phyloP scores from a whole-genome alignment of 1,140 invertebrate species.

The Calephelis nemesis region DNA sequence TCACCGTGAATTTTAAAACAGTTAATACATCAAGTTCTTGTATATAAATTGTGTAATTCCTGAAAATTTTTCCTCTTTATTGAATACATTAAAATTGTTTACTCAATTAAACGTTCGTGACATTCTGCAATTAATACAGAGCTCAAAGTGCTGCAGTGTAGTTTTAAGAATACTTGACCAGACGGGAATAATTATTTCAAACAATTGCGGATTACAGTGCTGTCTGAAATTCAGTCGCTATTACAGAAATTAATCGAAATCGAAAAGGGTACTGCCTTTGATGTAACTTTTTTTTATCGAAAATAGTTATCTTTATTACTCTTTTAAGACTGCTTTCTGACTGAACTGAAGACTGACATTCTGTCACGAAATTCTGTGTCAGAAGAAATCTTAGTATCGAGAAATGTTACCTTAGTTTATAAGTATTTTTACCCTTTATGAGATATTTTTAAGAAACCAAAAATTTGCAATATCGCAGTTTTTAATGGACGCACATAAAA shows the following conservation, averaged over 20 bases:
- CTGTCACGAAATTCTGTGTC: too few species aligned
- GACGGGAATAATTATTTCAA: conserved; percentile 8
- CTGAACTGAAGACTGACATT: too few species aligned
- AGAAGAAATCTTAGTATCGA: too few species aligned
- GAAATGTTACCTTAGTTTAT: too few species aligned
- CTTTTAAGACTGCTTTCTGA: too few species aligned
- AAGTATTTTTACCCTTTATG: too few species aligned
- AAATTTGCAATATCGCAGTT: too few species aligned
- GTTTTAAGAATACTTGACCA: conserved; percentile 7
- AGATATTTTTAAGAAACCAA: too few species aligned
- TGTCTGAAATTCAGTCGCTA: not conserved
- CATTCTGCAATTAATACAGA: not conserved
- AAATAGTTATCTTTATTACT: too few species aligned
- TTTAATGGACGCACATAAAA: too few species aligned
- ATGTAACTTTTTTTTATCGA: too few species aligned
- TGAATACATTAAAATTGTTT: conserved; percentile 1
- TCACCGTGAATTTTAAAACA: not conserved
- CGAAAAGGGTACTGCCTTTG: too few species aligned
- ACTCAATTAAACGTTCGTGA: conserved; percentile 7
- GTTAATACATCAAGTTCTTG: not conserved
- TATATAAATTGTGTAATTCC: not conserved
- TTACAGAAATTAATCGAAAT: not conserved
- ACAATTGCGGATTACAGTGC: not conserved
- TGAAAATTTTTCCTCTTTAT: not conserved
- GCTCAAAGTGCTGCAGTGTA: conserved; percentile 2